Evolutionary conservation across 2,797 vertebrate species (phyloP), one percentile per base, ranked within the genome.

Genomic region (Syngnathus rostellatus): DNA sequence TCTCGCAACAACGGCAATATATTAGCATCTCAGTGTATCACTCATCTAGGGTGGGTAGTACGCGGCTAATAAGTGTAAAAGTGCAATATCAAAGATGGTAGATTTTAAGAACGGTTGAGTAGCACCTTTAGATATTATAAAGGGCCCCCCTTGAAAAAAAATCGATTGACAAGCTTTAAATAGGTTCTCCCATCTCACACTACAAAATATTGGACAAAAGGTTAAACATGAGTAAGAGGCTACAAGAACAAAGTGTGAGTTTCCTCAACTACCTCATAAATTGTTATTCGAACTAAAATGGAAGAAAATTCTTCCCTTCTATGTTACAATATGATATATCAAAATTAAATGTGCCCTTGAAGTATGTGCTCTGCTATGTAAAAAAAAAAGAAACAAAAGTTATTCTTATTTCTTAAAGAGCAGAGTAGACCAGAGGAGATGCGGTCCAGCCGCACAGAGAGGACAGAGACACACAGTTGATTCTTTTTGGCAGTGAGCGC

Each of bases 1-100:
- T 78, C 83, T 76, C 78, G 73, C 77, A 54, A 87, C 86, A 87
- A 85, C 74, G 60, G 68, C 66, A 48, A 37, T 66, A 71, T 46
- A 81, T 77, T 72, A 71, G 68, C 74, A 69, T 73, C 43, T 63
- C 8, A 21, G 40, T 61, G 75, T 45, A 72, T 70, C 62, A 40
- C 75, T 66, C 67, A 75, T 68, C 58, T 66, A 63, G 39, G 8
- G 61, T 64, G 68, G 63, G 68, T 75, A 63, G 67, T 51, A 51
- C 11, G 11, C 6, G 8, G 14, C 16, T 12, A 48, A 37, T 58
- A 17, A 31, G 31, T 31, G 31, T 31, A 31, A 31, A 45, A 43
- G 59, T 8, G n/a, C 12, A 68, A 72, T 67, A 78, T 77, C 76
- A 76, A 65, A 43, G 48, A 67, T 21, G 11, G 51, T 62, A 71